Evolutionary conservation across 2,797 vertebrate species (phyloP).

Genomic region (Zalophus californianus): DNA sequence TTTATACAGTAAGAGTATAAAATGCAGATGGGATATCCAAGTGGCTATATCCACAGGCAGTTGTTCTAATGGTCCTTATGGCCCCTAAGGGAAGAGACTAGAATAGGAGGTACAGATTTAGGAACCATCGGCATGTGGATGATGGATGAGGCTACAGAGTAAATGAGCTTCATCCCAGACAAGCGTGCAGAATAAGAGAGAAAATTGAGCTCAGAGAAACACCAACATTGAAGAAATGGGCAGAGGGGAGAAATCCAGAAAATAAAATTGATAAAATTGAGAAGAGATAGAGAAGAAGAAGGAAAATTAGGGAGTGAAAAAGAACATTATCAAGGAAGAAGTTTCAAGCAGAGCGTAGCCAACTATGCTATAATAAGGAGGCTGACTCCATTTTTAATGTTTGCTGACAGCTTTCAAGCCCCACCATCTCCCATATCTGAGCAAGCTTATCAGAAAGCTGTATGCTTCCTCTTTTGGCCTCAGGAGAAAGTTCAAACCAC

Average conservation of each 20-base stretch:
- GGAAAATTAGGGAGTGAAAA: neutral
- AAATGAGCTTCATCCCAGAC: neutral
- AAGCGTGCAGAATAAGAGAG: neutral
- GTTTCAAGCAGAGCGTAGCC: neutral
- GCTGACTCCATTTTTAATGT: neutral
- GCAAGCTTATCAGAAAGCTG: neutral
- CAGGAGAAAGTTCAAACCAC: neutral
- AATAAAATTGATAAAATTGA: neutral
- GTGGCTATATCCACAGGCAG: neutral
- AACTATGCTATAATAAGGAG: rapidly evolving
- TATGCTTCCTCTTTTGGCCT: neutral
- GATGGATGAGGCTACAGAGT: neutral
- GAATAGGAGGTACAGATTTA: neutral
- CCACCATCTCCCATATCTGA: neutral
- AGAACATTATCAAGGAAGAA: neutral
- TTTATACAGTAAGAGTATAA: neutral
- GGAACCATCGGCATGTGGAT: neutral
- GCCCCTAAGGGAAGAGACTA: neutral
- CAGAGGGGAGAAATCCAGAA: neutral
- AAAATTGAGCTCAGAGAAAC: neutral
- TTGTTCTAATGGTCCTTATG: neutral
- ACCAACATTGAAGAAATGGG: neutral
- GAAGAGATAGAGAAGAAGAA: neutral
- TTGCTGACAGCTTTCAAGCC: neutral
- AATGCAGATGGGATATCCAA: neutral